These are phyloP conservation scores for Uropetala carovei DNA, from an alignment of 2,888 invertebrate species.

Conservation along the genomic window DNA sequence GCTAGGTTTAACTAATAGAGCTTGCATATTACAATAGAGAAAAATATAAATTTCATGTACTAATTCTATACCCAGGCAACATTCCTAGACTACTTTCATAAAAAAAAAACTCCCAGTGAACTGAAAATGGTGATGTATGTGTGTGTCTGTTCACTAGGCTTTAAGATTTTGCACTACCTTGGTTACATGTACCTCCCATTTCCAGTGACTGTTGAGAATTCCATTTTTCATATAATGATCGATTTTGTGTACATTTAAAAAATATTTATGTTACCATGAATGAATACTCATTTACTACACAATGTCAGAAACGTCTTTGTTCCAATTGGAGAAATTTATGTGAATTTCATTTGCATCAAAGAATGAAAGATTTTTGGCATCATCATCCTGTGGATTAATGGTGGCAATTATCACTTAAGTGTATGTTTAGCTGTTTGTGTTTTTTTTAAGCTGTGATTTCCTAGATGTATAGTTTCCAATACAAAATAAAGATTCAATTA, in stretches of 20 bases:
- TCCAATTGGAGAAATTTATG: slow-evolving; percentile 25
- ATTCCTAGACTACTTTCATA: slow-evolving; percentile 63
- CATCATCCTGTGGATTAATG: slow-evolving; percentile 64
- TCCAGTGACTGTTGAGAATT: slow-evolving; percentile 60
- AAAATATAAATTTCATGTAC: slow-evolving; percentile 62
- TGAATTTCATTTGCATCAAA: slow-evolving; percentile 51
- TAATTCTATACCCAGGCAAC: slow-evolving; percentile 62
- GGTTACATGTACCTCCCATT: slow-evolving; percentile 62
- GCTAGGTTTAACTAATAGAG: slow-evolving; percentile 62
- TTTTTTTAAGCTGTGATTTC: slow-evolving; percentile 81
- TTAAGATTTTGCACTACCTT: slow-evolving; percentile 62
- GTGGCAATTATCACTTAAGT: slow-evolving; percentile 63
- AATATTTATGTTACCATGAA: slow-evolving; percentile 58
- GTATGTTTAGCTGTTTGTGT: slow-evolving; percentile 68
- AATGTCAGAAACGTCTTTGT: slow-evolving; percentile 39
- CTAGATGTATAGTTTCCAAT: slow-evolving; percentile 80
- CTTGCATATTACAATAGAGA: slow-evolving; percentile 61
- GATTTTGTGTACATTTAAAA: slow-evolving; percentile 57
- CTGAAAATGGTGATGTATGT: slow-evolving; percentile 64
- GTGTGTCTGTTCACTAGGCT: slow-evolving; percentile 59
- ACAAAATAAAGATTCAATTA: slow-evolving; percentile 73
- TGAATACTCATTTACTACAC: slow-evolving; percentile 55
- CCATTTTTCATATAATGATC: slow-evolving; percentile 44
- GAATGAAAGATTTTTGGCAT: slow-evolving; percentile 63
- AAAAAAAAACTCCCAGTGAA: slow-evolving; percentile 59